Evolutionary conservation across 2,888 invertebrate genomes (phyloP), one percentile per base, ranked within the genome.

Genomic region (Orchesellides sinensis): DNA sequence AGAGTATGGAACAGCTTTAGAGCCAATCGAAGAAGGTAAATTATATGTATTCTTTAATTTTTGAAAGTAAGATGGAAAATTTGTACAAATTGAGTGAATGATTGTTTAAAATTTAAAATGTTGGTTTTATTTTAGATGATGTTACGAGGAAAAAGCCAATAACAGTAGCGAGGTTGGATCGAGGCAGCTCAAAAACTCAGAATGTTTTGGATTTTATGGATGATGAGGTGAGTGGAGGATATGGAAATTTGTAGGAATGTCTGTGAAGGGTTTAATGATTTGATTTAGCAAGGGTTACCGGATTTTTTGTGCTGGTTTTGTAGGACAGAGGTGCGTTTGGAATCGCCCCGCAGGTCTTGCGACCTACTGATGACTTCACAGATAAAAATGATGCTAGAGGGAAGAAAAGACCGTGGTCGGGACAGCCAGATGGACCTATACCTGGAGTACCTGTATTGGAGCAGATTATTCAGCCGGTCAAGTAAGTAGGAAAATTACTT

Each of bases 131-230:
- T 85, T 5, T 82, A 96, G 96, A 96, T 91, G 93, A 94, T 87
- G 90, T 95, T 32, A 95, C 95, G 0, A 92, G 93, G 59, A 96
- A 96, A 89, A 95, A 95, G 88, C 96, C 96, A 29, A 93, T 94
- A 54, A 92, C 93, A 12, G 90, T 95, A 21, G 90, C 92, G n/a
- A 92, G 98, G 8, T 90, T 90, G 0, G 95, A 94, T 77, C 95
- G 94, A 88, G 92, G 93, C 0, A 90, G 89, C 10, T 88, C 90
- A 8, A 87, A 85, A 35, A 89, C 92, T 47, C 95, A 95, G 90
- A 92, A 92, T 85, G 96, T 98, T 0, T 95, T 97, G 90, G 98
- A 99, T 91, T 99, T 96, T 89, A 99, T 99, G 99, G 99, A 99
- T 90, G 96, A 96, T 12, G 99, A 99, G 90, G 93, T 77, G 8